Evolutionary conservation across 2,113 vertebrate species (phyloP), one percentile per base, ranked within the genome.

Genomic region (Notarius lentiginosus): DNA sequence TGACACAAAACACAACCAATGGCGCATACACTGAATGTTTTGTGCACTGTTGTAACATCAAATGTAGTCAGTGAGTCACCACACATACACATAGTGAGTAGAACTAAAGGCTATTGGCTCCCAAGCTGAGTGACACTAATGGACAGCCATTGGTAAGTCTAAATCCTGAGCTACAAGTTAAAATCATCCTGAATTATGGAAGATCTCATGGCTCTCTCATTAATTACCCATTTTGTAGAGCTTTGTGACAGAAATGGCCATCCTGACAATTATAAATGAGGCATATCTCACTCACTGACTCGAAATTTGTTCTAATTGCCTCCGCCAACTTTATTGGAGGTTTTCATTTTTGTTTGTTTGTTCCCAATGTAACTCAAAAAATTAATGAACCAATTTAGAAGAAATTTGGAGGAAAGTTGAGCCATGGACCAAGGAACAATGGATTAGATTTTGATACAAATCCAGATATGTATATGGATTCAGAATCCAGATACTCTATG

Each of bases 91-190:
- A 51, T 7, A 70, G 51, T 58, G 20, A 80, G 77, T 66, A 11
- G 15, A 34, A 34, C 14, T 66, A 68, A 55, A 12, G 10, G 79
- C 65, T 82, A 73, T 82, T 75, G 56, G 65, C 30, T 80, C 66
- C 56, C 85, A 79, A 81, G 65, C 79, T 72, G 85, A 49, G 85
- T 5, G n/a, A 27, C 84, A 58, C 61, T 22, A n/a, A 47, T 65
- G 15, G 51, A 49, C 66, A 82, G 68, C 30, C 68, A 82, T 30
- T 24, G 14, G 55, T 51, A 47, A 51, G 66, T 49, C 55, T 15
- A 53, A 49, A 34, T 47, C 7, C 41, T 1, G 58, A 77, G 75
- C 58, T 11, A 3, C 15, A 22, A 10, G 9, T 27, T n/a, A 7
- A 68, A 79, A 66, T 61, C 11, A 10, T 49, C 17, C 55, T 15